Base-by-base conservation (phyloP, 2,888 invertebrate genomes). In the Xanthorhoe designata region DNA sequence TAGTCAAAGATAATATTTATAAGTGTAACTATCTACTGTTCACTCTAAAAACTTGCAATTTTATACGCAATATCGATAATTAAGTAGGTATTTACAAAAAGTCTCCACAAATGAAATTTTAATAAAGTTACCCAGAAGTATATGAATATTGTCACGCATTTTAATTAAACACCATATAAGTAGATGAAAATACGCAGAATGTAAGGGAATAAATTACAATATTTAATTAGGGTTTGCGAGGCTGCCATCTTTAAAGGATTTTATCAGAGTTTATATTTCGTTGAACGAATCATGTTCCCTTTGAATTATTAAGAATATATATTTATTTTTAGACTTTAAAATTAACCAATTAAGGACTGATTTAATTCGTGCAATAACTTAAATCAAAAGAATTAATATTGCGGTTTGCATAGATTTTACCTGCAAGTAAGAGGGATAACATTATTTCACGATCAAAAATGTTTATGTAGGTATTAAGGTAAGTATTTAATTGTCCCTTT, bases 171-270 rank as follows among this genome's bases (percentile, higher is more conserved):
- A 78, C 78, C 75, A 71, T 76, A 77, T 77, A 75, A 74, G 71
- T 79, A 80, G 75, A 74, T 73, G 71, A 78, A 78, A 78, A 77
- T 84, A 84, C 81, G 75, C 75, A 79, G 77, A 85, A 81, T 85
- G 84, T 68, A 78, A 80, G 81, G 73, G 86, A 88, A 89, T 89
- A 89, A 84, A 90, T 90, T 90, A 88, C 89, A 88, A 90, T 89
- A 89, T 83, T 85, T 89, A 91, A 91, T 91, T 90, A 89, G 82
- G 81, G 81, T 83, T 82, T 80, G 79, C 72, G 81, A 84, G 86
- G 82, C 83, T 77, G 81, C 82, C 83, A 86, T 86, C 84, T 86
- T 77, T 72, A 75, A 78, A 77, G 81, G 80, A 80, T 78, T 80
- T 79, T 73, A 85, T 86, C 84, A 83, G 79, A 82, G 78, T 32